Base-by-base conservation (phyloP, 2,113 vertebrate genomes). In the Aleadryas rufinucha region DNA sequence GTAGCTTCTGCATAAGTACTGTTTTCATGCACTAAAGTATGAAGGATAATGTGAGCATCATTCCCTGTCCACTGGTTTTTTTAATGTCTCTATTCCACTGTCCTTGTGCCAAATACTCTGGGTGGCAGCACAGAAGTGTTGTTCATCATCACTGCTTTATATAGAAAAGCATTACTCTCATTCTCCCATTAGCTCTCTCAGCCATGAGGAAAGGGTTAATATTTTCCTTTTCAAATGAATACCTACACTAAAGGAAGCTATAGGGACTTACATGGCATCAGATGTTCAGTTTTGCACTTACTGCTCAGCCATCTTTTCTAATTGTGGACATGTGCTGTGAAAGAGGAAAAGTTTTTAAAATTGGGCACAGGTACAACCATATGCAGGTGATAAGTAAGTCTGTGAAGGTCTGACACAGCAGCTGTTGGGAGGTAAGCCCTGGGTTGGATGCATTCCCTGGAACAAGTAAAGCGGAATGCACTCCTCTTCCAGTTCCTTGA, bases 291-390 rank as follows among this genome's bases (percentile, higher is more conserved):
- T 87, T 84, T 91, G 17, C 33, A 11, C 22, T 60, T 64, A 27
- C 10, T 79, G 37, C 54, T 81, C 59, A 65, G 45, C n/a, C n/a
- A 1, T 41, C 26, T 54, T 93, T 79, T 79, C 16, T 64, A 44
- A n/a, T 42, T 2, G 2, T 21, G 61, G 35, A 27, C 24, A 35
- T 63, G 31, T 2, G 6, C 37, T 56, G 35, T 87, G 70, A 60
- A 91, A 82, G 37, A 68, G 27, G 24, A 64, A 22, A 21, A 28
- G 10, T 14, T 60, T 81, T 82, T 47, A 28, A 44, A 66, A 68
- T 6, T 0, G 1, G 35, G 15, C 21, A 23, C 16, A 24, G 39
- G 22, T n/a, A 45, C 8, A 66, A 7, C 6, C 4, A 4, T 47
- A 19, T 18, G 9, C 24, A 49, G 41, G 54, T 47, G 24, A 10